A percentile compares a stretch with the other conserved stretches of the same genome.
phyloP scores from a whole-genome alignment of 2,113 vertebrate species.

The Deroptyus accipitrinus region DNA sequence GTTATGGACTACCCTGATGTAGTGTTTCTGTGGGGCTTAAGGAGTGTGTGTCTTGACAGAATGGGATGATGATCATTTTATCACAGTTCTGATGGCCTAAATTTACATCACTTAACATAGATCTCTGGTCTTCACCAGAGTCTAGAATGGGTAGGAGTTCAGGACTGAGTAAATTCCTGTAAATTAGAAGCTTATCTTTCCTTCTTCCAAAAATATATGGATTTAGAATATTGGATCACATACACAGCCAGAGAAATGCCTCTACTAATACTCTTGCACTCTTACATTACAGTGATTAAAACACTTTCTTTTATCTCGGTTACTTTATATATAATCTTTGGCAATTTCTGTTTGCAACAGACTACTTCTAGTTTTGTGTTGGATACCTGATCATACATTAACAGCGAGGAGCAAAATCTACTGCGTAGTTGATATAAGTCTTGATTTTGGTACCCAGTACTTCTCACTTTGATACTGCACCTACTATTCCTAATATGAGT shows the following conservation, averaged over 20 bases:
- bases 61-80: background rate
- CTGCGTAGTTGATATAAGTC: background rate
- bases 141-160: background rate
- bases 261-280: background rate
- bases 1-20: background rate
- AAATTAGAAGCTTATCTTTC: background rate
- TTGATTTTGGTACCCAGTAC: background rate
- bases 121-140: background rate
- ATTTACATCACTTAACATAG: background rate
- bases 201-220: background rate
- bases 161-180: background rate
- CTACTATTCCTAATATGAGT: background rate
- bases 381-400: background rate
- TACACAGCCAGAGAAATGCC: background rate
- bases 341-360: fast-evolving
- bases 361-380: background rate
- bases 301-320: background rate
- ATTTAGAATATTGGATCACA: background rate
- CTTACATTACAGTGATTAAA: background rate
- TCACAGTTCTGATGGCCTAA: background rate
- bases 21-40: background rate
- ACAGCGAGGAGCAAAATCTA: background rate
- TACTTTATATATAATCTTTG: background rate
- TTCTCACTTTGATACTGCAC: background rate
- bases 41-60: background rate